phyloP scores from a whole-genome alignment of 2,797 vertebrate genomes.

The Staurois parvus region DNA sequence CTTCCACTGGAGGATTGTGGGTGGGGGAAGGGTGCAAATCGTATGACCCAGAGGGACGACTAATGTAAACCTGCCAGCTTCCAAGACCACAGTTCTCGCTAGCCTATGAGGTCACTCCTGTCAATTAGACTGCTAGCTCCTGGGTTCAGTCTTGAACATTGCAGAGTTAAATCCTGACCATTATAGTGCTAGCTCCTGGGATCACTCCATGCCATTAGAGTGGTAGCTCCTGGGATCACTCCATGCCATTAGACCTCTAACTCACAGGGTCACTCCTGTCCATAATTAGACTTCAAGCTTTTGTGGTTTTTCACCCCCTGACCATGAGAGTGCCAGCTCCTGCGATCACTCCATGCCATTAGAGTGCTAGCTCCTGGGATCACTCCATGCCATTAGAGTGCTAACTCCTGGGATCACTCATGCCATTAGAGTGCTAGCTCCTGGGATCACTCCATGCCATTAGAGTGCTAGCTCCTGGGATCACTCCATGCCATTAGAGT shows the following conservation, averaged over 20 bases:
- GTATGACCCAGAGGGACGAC: too few species aligned
- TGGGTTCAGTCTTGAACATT: background rate
- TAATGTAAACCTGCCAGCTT: too few species aligned
- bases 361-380: background rate
- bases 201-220: background rate
- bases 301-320: too few species aligned
- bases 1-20: background rate
- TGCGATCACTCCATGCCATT: background rate
- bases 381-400: background rate
- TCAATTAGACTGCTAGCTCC: slow-evolving; percentile 1
- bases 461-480: too few species aligned
- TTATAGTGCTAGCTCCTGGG: background rate
- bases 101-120: background rate
- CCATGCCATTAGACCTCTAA: too few species aligned
- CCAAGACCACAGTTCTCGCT: too few species aligned
- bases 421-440: background rate
- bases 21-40: too few species aligned
- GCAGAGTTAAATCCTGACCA: too few species aligned
- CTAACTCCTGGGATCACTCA: background rate
- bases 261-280: background rate
- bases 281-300: too few species aligned
- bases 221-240: background rate
- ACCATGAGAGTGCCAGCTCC: background rate
- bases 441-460: background rate
- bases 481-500: background rate